These are phyloP conservation scores for Meteorus cinctellus DNA, from an alignment of 2,888 invertebrate genomes.

Conservation along the genomic window DNA sequence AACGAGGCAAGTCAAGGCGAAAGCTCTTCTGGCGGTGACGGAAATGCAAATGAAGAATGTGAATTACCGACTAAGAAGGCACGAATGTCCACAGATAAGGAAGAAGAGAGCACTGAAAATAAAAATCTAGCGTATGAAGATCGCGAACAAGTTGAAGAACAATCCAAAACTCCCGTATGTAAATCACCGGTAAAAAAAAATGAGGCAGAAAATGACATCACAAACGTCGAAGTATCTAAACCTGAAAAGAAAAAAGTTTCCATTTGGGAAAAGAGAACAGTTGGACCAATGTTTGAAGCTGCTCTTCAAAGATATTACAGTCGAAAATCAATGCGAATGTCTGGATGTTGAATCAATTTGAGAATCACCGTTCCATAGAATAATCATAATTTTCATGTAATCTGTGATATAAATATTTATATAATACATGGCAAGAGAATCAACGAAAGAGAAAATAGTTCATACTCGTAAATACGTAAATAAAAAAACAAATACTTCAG, in stretches of 20 bases:
- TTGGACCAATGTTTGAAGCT: constrained; percentile 84
- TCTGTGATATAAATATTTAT: too few relatives aligned
- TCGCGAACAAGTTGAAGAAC: constrained; percentile 42
- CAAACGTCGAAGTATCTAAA: constrained; percentile 45
- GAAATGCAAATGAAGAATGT: constrained; percentile 51
- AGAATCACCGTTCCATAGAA: too few relatives aligned
- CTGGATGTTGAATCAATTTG: constrained; percentile 44
- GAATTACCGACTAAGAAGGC: constrained; percentile 45
- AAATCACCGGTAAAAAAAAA: constrained; percentile 39
- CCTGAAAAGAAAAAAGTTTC: constrained; percentile 75
- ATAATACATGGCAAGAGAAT: too few relatives aligned
- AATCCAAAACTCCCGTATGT: constrained; percentile 34
- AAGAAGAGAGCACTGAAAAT: constrained; percentile 50
- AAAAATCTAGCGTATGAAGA: constrained; percentile 17
- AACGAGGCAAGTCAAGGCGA: constrained; percentile 15
- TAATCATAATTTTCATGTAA: too few relatives aligned
- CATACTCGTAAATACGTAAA: too few relatives aligned
- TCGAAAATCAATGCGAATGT: constrained; percentile 78
- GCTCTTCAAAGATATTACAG: constrained; percentile 85
- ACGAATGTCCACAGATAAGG: constrained; percentile 45
- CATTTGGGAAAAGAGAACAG: constrained; percentile 90
- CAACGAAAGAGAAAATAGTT: too few relatives aligned
- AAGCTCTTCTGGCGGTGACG: constrained; percentile 5
- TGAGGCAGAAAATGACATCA: constrained; percentile 39
- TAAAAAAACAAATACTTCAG: too few relatives aligned